Percentiles rank a stretch among this genome's conserved stretches.
These are phyloP conservation scores for Nannoperca obscura DNA, from an alignment of 2,797 vertebrate species.

Conservation along the genomic window DNA sequence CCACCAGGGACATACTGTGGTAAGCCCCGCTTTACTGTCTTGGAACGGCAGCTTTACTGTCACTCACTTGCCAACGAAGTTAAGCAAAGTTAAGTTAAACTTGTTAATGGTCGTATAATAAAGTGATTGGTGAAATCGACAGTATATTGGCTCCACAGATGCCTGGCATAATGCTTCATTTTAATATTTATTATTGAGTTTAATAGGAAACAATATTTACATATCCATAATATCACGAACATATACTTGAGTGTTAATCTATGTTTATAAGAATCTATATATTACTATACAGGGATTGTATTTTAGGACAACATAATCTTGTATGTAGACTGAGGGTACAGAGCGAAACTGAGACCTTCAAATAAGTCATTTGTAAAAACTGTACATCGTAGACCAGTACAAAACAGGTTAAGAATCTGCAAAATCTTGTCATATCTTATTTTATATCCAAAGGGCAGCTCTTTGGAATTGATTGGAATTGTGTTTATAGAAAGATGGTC, in stretches of 20 bases:
- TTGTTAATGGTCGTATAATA: background rate
- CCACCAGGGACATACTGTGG: constrained; percentile 90
- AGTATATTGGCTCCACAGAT: background rate
- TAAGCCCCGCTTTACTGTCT: constrained; percentile 73
- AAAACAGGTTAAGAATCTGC: background rate
- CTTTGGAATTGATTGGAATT: constrained; percentile 11
- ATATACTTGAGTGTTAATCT: background rate
- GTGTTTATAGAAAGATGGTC: constrained; percentile 3
- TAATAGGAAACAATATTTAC: background rate
- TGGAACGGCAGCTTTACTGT: constrained; percentile 3
- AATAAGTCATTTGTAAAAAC: background rate
- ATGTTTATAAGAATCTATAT: background rate
- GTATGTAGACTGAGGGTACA: background rate
- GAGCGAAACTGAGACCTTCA: background rate
- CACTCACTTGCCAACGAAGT: constrained; percentile 18
- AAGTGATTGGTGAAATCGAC: background rate
- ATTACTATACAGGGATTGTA: background rate
- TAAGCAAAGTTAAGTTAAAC: constrained; percentile 13
- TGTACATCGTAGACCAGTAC: background rate
- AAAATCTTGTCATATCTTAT: background rate
- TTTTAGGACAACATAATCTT: background rate
- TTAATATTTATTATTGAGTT: background rate
- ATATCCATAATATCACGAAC: background rate
- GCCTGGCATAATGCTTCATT: background rate
- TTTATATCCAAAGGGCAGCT: constrained; percentile 12